Percentiles rank a stretch among this genome's conserved stretches.
phyloP scores from a whole-genome alignment of 2,113 vertebrate genomes.

The Burhinus oedicnemus region DNA sequence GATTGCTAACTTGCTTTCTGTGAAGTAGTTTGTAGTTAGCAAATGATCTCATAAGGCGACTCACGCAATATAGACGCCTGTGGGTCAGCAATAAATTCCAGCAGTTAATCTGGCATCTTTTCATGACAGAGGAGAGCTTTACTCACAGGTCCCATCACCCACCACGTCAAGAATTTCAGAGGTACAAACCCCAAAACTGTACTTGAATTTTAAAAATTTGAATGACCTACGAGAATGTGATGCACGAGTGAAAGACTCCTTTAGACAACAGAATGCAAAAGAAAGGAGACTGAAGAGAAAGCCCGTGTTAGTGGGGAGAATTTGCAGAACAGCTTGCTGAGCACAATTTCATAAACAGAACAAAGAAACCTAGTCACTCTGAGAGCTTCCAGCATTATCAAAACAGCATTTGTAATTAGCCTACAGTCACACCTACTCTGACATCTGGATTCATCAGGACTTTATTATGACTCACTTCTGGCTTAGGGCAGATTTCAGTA shows the following conservation, averaged over 20 bases:
- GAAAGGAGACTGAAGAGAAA: neutral
- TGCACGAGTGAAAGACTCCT: neutral
- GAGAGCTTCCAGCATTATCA: neutral
- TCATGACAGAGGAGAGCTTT: neutral
- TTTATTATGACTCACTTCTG: neutral
- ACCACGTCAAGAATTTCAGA: neutral
- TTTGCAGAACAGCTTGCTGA: neutral
- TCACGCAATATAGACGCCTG: neutral
- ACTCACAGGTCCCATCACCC: neutral
- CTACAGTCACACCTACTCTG: neutral
- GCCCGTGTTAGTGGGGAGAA: neutral
- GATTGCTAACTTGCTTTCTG: neutral
- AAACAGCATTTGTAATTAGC: neutral
- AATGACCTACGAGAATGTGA: neutral
- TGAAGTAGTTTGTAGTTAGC: neutral
- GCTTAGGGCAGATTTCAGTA: neutral
- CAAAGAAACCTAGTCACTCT: neutral
- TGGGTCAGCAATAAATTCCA: neutral
- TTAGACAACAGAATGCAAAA: neutral
- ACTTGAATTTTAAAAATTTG: neutral
- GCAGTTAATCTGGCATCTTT: neutral
- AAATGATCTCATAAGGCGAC: neutral
- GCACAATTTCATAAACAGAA: neutral
- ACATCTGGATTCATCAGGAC: neutral
- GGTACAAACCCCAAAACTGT: neutral